Conservation (phyloP, 2,113 vertebrate genomes). For the Herpailurus yagouaroundi region DNA sequence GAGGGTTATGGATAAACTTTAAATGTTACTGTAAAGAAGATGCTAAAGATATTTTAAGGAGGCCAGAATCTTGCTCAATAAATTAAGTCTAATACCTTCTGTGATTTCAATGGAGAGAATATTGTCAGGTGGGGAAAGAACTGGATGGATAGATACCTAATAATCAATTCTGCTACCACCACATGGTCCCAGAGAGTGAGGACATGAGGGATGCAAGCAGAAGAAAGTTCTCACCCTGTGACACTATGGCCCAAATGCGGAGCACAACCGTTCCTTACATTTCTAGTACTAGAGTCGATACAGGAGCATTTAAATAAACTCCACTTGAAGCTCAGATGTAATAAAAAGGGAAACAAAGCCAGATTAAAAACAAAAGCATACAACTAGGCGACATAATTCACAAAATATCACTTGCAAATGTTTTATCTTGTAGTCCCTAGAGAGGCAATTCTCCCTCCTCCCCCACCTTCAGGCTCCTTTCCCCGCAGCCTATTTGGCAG, state of each 20-base stretch:
- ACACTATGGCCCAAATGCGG: not conserved
- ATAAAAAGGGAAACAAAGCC: conserved; percentile 51
- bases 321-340: conserved; percentile 27
- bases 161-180: not conserved
- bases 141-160: not conserved
- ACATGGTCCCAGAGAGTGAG: not conserved
- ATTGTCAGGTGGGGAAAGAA: not conserved
- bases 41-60: not conserved
- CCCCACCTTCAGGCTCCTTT: not conserved
- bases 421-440: conserved; percentile 26
- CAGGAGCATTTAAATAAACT: conserved; percentile 25
- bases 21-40: not conserved
- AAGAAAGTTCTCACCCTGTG: conserved; percentile 17
- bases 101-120: not conserved
- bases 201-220: not conserved
- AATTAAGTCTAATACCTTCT: not conserved
- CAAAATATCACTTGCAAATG: conserved; percentile 23
- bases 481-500: not conserved
- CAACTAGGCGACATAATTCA: not conserved
- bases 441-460: not conserved
- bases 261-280: conserved; percentile 33
- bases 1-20: not conserved
- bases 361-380: conserved; percentile 27
- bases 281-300: not conserved
- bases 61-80: not conserved